Base-by-base conservation (phyloP, 2,888 invertebrate genomes). In the Tetramorium bicarinatum region DNA sequence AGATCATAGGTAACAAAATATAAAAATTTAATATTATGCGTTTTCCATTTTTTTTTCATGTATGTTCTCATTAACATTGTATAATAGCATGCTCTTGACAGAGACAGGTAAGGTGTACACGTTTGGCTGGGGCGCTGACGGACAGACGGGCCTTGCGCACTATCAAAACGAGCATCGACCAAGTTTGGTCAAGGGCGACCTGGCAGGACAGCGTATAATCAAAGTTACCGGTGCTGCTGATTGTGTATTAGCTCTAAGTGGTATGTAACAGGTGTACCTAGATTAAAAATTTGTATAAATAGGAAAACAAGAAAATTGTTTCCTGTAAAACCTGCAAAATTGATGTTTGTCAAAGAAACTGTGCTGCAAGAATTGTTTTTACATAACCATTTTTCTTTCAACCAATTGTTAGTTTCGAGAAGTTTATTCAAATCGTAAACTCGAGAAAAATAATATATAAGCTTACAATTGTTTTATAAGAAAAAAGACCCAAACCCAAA, bases 61-160 rank as follows among this genome's bases (percentile, higher is more conserved):
- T 71, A 83, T 64, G 41, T 71, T 72, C 75, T 64, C 41, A 80
- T 82, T 86, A 88, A 82, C 79, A 71, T 82, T 89, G 86, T 87
- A 84, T 66, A 79, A 82, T 77, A 97, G 97, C 93, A 94, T 98
- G 90, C 97, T 98, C 90, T 92, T 99, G 87, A 98, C 98, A 86
- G 96, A 97, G 92, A 95, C 96, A 34, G 99, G 99, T 0, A 96
- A 96, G 90, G 97, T 99, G 4, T 99, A 96, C 93, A 96, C 97
- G 0, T 99, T 98, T 95, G 99, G 99, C 0, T 98, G 98, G 97
- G 98, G 99, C 47, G 97, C 98, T 0, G 99, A 99, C 95, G 99
- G 99, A 0, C 99, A 99, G 95, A 98, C 98, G 0, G 99, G 98
- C 0, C 95, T 97, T 13, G 98, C 97, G 0, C 96, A 96, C 90